These are phyloP conservation scores for Piprites chloris DNA, from an alignment of 2,113 vertebrate genomes.

Conservation along the genomic window DNA sequence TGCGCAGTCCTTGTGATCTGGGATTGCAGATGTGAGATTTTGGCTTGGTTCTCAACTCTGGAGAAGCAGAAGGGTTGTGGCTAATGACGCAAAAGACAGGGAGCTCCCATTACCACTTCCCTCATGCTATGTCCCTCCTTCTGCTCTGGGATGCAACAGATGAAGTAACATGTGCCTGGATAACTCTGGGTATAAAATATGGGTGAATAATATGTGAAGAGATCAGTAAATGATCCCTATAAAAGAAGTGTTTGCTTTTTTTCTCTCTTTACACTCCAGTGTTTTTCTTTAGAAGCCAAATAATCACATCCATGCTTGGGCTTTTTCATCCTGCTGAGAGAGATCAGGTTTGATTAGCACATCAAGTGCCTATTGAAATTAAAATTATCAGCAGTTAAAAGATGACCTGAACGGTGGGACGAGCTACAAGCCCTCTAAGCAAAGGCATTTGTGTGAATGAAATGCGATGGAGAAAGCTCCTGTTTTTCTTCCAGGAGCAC, in stretches of 20 bases:
- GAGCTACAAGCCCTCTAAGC: neutral
- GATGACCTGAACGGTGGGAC: neutral
- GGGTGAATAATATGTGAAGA: neutral
- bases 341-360: conserved; percentile 14
- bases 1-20: neutral
- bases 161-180: neutral
- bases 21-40: neutral
- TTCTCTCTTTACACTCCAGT: neutral
- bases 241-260: neutral
- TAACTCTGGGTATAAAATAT: neutral
- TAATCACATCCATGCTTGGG: neutral
- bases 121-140: neutral
- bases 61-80: neutral
- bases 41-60: neutral
- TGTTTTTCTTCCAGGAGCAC: neutral
- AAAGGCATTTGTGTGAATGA: neutral
- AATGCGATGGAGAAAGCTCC: neutral
- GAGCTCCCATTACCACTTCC: neutral
- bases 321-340: conserved; percentile 37
- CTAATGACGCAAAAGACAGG: neutral
- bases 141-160: neutral
- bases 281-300: neutral
- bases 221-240: neutral
- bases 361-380: conserved; percentile 22
- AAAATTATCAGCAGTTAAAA: conserved; percentile 13